Evolutionary conservation across 2,888 invertebrate species (phyloP).

Genomic region (Torymus aiolomorphi): DNA sequence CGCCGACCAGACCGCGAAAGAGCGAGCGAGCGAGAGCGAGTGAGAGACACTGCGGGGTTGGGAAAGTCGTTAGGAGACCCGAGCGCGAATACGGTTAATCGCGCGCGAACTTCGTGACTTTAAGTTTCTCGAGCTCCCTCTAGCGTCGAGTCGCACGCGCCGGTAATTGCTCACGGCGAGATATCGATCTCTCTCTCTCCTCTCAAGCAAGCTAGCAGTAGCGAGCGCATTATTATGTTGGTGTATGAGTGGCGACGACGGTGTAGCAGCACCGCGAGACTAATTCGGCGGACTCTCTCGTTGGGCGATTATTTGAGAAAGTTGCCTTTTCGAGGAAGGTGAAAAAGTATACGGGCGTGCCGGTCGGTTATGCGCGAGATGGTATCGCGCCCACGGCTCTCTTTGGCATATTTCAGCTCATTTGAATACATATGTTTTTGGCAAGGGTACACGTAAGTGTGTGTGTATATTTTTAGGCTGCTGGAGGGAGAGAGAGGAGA

Average conservation of each 20-base stretch:
- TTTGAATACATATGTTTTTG: background rate
- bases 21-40: constrained; percentile 3
- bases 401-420: too few relatives aligned
- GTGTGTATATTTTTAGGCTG: too few relatives aligned
- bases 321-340: too few relatives aligned
- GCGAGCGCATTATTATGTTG: too few relatives aligned
- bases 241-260: too few relatives aligned
- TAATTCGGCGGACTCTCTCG: background rate
- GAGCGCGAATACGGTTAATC: constrained; percentile 48
- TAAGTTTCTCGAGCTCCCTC: constrained; percentile 40
- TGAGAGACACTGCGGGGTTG: constrained; percentile 32
- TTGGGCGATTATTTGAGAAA: background rate
- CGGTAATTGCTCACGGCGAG: constrained; percentile 53
- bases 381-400: background rate
- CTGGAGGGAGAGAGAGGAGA: too few relatives aligned
- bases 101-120: constrained; percentile 53
- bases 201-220: too few relatives aligned
- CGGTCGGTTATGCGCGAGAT: too few relatives aligned
- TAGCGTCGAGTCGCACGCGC: background rate
- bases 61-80: constrained; percentile 53
- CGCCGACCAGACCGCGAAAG: background rate
- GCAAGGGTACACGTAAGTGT: background rate
- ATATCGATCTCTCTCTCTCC: constrained; percentile 43
- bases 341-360: too few relatives aligned
- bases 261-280: too few relatives aligned